Conservation (phyloP, 2,113 vertebrate species). For the Erythrocercus mccallii region DNA sequence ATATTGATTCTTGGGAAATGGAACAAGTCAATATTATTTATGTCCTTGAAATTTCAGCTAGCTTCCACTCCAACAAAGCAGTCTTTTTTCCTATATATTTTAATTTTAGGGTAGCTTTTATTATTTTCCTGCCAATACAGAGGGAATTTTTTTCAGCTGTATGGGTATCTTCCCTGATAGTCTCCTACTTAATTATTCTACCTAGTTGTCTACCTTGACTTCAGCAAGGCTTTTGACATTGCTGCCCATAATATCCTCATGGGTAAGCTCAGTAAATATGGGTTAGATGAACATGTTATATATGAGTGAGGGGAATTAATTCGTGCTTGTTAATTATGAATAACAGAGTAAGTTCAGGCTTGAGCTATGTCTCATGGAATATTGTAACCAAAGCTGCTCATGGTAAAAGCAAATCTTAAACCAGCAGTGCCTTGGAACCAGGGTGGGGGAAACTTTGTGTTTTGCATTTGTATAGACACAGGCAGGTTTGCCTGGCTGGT, state of each 20-base stretch:
- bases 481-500: too few species aligned
- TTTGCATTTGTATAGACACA: too few species aligned
- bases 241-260: neutral
- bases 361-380: too few species aligned
- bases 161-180: neutral
- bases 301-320: too few species aligned
- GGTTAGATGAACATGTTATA: neutral
- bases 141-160: neutral
- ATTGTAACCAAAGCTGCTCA: too few species aligned
- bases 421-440: too few species aligned
- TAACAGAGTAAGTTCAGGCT: too few species aligned
- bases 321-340: too few species aligned
- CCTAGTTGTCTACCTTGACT: neutral
- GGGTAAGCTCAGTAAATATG: neutral
- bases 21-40: neutral
- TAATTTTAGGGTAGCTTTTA: neutral
- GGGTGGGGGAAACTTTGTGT: too few species aligned
- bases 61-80: neutral
- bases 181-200: neutral
- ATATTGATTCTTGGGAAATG: neutral
- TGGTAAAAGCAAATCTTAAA: too few species aligned
- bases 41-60: neutral
- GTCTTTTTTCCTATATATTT: neutral
- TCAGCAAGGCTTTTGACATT: neutral
- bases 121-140: neutral